Base-by-base conservation (phyloP, 1,140 invertebrate species). In the Meloidogyne exigua region DNA sequence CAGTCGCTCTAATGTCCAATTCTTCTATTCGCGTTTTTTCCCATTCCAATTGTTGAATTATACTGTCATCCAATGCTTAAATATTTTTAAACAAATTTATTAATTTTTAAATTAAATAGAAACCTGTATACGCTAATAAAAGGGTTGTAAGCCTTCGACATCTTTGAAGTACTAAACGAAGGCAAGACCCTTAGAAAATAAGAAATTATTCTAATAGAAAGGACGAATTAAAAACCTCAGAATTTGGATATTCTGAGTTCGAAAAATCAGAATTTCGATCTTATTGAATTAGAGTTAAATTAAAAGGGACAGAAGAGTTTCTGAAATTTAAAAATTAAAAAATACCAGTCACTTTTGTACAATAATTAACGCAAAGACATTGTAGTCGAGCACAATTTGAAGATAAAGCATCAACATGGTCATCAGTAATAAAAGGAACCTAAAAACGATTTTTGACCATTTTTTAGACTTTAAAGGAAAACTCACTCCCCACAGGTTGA, bases 291-390 rank as follows among this genome's bases (percentile, higher is more conserved):
- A 49, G 13, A 49, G 9, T 49, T 32, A 32, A 32, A 7, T 32
- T 32, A 32, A 32, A 32, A 32, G 7, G 28, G 28, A 32, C 28
- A 32, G 7, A 32, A 32, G 7, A 32, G 28, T 32, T 32, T n/a
- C n/a, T n/a, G n/a, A n/a, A n/a, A n/a, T n/a, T n/a, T n/a, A n/a
- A n/a, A 32, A 32, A 32, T 32, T 89, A 99, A 91, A 0, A 94
- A 95, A n/a, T 93, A 0, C 97, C 97, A 0, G 93, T 97, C 5
- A 99, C 95, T 89, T 98, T 95, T 63, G 93, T 91, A 88, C 96
- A 99, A 88, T 92, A 97, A 89, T 98, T 98, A 0, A 99, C 92
- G 4, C 96, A 95, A 68, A 99, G 88, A 88, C 95, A 96, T 88
- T 99, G 96, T 76, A 99, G 89, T 91, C 98, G 91, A 66, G 91